These are phyloP conservation scores for Pristionchus exspectatus DNA, from an alignment of 2,888 invertebrate species.

Conservation along the genomic window DNA sequence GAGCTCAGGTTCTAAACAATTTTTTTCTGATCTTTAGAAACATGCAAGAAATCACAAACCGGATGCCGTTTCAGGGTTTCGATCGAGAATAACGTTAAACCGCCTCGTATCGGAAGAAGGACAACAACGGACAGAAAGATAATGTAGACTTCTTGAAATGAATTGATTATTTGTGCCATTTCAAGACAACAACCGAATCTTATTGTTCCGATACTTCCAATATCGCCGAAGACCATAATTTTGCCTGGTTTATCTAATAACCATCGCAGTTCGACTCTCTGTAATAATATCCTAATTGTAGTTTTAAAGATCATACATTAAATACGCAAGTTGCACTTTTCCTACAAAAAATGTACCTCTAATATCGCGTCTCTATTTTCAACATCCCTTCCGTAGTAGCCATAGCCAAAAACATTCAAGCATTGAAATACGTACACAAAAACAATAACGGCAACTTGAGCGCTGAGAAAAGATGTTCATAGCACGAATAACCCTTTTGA, in stretches of 20 bases:
- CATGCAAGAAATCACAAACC: neutral
- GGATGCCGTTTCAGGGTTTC: neutral
- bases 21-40: neutral
- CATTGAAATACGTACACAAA: slow-evolving; percentile 2
- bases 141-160: slow-evolving; percentile 11
- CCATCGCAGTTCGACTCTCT: slow-evolving; percentile 3
- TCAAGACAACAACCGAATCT: neutral
- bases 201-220: neutral
- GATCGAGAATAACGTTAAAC: neutral
- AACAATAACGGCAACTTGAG: neutral
- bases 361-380: slow-evolving; percentile 1
- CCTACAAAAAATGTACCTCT: neutral
- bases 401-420: slow-evolving; percentile 2
- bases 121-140: slow-evolving; percentile 1
- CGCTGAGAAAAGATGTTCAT: neutral
- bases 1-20: neutral
- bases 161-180: neutral
- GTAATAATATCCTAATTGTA: neutral
- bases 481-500: neutral
- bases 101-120: neutral
- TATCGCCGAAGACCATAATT: slow-evolving; percentile 19
- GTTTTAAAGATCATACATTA: neutral
- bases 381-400: neutral
- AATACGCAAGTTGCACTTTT: too few species aligned
- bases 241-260: neutral